Evolutionary conservation across 2,113 vertebrate genomes (phyloP), one percentile per base, ranked within the genome.

Genomic region (Hippocampus abdominalis): DNA sequence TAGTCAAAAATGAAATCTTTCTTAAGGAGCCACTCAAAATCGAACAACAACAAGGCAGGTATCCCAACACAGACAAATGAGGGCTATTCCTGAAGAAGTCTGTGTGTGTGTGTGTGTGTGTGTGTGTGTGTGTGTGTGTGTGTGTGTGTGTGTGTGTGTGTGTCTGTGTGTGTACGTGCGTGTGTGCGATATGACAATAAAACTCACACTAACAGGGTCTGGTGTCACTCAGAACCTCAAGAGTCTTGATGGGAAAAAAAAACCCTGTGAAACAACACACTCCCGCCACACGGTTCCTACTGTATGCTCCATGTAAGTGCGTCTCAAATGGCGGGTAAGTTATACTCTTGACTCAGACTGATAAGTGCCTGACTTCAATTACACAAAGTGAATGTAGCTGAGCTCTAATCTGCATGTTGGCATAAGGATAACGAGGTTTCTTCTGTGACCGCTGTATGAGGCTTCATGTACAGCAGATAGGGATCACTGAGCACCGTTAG

Each of bases 341-440:
- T 79, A 64, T 64, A 84, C 68, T 83, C 74, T 73, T 59, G 57
- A 46, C 53, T 76, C 65, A 83, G 72, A n/a, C 71, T 59, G 82
- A 87, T 87, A 88, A 88, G 83, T 71, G 68, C 72, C 56, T 71
- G 44, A 74, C 74, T 87, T 87, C 82, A 87, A 86, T 90, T 81
- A 81, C 80, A 81, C 74, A 74, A 77, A 77, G 63, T 81, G 79
- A 84, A 82, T 73, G 61, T 72, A 83, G 84, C 84, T 81, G 71
- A 80, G 65, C 76, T 81, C 71, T 83, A 84, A 87, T 87, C 84
- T 87, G 75, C 82, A 81, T 86, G 82, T 79, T 81, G 69, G 80
- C 73, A 72, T 67, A 57, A 73, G 78, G 85, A 85, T 86, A 88
- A 86, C 87, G 78, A 79, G 78, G 70, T 79, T 75, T 74, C 80